A percentile compares a stretch with the other conserved stretches of the same genome.
Evolutionary conservation across 2,888 invertebrate genomes (phyloP).

Genomic region (Balanococcus diminutus): DNA sequence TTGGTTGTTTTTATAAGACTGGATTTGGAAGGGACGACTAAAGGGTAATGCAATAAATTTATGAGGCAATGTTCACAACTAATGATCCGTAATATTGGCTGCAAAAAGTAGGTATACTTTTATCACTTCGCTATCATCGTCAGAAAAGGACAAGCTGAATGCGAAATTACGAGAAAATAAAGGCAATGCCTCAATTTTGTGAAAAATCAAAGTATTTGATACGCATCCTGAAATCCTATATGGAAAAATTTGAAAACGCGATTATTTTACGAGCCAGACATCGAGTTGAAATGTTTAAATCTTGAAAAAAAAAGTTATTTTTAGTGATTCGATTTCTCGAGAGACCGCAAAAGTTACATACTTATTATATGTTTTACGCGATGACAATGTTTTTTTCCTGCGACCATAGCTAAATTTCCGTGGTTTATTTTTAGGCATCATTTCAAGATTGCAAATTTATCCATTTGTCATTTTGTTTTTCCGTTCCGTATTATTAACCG

Average conservation of each 20-base stretch:
- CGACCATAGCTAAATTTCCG: not conserved
- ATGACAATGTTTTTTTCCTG: not conserved
- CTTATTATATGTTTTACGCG: not conserved
- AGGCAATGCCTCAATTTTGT: too few relatives aligned
- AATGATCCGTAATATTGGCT: slow-evolving; percentile 31
- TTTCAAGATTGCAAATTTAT: not conserved
- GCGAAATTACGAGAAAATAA: not conserved
- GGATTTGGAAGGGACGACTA: not conserved
- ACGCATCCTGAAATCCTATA: too few relatives aligned
- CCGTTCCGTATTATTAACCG: slow-evolving; percentile 3
- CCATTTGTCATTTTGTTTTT: not conserved
- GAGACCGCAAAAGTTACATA: not conserved
- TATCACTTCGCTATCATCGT: not conserved
- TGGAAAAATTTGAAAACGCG: too few relatives aligned
- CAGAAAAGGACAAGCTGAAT: not conserved
- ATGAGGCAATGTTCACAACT: not conserved
- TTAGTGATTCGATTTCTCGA: not conserved
- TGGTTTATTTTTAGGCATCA: not conserved
- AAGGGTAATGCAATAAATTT: not conserved
- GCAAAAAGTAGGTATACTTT: not conserved
- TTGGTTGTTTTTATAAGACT: not conserved
- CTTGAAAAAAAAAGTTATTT: not conserved
- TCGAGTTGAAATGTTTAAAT: not conserved
- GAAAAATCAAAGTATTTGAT: too few relatives aligned
- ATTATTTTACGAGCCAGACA: not conserved